Evolutionary conservation across 2,113 vertebrate species (phyloP).

Genomic region (Rhinichthys klamathensis): DNA sequence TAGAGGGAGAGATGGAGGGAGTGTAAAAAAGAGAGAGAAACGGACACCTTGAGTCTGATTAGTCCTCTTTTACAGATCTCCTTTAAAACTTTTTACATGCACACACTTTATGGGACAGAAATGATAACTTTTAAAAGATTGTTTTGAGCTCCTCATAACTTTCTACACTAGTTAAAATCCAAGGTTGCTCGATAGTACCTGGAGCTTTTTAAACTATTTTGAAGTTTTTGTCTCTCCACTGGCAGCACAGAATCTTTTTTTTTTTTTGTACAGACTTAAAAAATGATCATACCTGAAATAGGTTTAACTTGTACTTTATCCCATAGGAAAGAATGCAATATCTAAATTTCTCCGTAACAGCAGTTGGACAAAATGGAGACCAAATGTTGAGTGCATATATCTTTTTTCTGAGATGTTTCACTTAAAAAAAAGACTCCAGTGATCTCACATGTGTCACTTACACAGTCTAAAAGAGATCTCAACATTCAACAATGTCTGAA

Average conservation of each 20-base stretch:
- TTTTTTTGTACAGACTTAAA: not conserved
- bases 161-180: conserved; percentile 24
- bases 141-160: conserved; percentile 37
- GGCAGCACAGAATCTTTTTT: not conserved
- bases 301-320: not conserved
- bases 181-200: not conserved
- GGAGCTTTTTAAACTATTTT: conserved; percentile 9
- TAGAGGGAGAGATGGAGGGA: not conserved
- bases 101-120: not conserved
- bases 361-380: not conserved
- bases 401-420: not conserved
- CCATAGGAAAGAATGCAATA: not conserved
- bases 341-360: not conserved
- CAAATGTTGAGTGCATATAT: not conserved
- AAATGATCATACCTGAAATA: not conserved
- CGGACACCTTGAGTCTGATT: conserved; percentile 29
- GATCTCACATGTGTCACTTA: not conserved
- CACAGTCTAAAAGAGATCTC: not conserved
- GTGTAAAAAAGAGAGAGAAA: conserved; percentile 16
- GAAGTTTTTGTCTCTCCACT: not conserved
- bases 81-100: conserved; percentile 25
- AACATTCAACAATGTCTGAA: no score
- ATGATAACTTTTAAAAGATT: conserved; percentile 41
- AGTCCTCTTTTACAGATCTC: conserved; percentile 33
- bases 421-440: not conserved